Conservation (phyloP, 2,888 invertebrate genomes). For the Blastobasis adustella region DNA sequence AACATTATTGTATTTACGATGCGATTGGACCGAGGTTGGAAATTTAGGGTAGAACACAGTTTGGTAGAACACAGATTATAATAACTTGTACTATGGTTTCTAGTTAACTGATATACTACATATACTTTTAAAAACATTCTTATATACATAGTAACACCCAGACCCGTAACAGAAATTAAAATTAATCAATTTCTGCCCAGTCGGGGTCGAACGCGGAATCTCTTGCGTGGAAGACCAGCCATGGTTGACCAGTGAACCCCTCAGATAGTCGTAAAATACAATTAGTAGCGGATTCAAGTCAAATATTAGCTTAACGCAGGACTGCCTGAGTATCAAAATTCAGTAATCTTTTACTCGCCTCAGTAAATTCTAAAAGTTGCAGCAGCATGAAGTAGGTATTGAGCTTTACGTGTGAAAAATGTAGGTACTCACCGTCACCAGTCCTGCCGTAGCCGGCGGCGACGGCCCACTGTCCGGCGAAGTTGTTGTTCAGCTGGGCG, state of each 20-base stretch:
- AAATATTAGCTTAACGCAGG: background rate
- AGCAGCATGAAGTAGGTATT: background rate
- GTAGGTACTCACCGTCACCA: constrained; percentile 14
- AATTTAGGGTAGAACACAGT: constrained; percentile 2
- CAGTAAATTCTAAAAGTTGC: background rate
- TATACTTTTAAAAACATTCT: too few species aligned
- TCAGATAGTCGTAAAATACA: background rate
- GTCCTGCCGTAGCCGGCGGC: constrained; percentile 27
- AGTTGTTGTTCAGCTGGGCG: constrained; percentile 7
- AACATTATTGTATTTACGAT: background rate
- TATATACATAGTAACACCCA: too few species aligned
- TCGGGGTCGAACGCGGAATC: too few species aligned
- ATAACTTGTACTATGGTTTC: background rate
- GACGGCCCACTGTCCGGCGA: constrained; percentile 13
- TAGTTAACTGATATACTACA: background rate
- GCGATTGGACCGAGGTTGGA: background rate
- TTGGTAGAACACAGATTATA: background rate
- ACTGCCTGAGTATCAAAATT: background rate
- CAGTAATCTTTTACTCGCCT: background rate
- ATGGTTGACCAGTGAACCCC: background rate
- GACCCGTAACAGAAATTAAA: too few species aligned
- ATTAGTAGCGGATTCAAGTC: constrained; percentile 6
- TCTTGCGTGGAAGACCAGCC: too few species aligned
- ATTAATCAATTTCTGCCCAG: too few species aligned
- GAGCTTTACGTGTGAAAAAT: background rate